Base-by-base conservation (phyloP, 2,888 invertebrate species). In the Onchidella celtica region DNA sequence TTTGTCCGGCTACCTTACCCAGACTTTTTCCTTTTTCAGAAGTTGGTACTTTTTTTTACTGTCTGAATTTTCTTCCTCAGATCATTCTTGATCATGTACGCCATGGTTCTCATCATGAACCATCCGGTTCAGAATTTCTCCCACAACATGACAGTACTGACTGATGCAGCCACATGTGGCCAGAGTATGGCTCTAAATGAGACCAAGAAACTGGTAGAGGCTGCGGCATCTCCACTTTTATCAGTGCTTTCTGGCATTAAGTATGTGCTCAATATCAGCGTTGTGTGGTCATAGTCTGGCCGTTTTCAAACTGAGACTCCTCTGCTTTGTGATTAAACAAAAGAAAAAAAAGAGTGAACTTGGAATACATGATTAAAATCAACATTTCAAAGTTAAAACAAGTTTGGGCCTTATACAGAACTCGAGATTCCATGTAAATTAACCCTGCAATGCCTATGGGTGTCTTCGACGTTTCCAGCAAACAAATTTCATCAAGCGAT, bases 101-200 rank as follows among this genome's bases (percentile, higher is more conserved):
- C 89, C 36, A 85, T 92, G 65, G 86, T 91, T 11, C 85, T 92
- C 21, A 89, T 90, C 21, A 85, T 92, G 85, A 89, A 85, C 66
- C 87, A 90, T 70, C 92, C 92, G 0, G 86, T 91, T 68, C 75
- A 85, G n/a, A 92, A 92, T 86, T 89, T 91, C 83, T 88, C 85
- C 80, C 82, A 88, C 73, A 92, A 92, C 85, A 73, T 84, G 69
- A 59, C 61, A 36, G 89, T 91, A 29, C 87, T 92, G 88, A 86
- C 91, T 4, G 87, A 90, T 47, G 90, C 89, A 55, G 84, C 88
- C 36, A 90, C 90, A 0, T 92, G 92, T 80, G 92, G 91, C 4
- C 92, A 92, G 79, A 87, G 90, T 73, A 83, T 90, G 85, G 89
- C 90, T 6, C 72, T 87, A 27, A 91, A 92, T 83, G 88, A 88